Base-by-base conservation (phyloP, 2,113 vertebrate genomes). In the Cololabis saira region DNA sequence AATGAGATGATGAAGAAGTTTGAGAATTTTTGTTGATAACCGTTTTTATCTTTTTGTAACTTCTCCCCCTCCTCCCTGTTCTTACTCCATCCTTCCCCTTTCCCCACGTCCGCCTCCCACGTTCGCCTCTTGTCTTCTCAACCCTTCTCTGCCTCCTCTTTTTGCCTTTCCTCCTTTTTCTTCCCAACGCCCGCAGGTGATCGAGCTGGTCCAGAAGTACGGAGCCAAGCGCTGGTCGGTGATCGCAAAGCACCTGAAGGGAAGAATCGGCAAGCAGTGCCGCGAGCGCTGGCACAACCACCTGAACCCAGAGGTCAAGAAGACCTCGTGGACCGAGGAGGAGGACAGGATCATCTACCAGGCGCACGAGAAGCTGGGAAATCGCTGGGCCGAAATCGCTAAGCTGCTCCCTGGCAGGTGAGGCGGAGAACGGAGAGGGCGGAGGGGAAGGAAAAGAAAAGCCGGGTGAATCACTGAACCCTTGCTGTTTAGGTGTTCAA, bases 211-310 rank as follows among this genome's bases (percentile, higher is more conserved):
- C 82, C 97, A 99, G 91, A 99, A 98, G 90, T 99, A 99, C 1
- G 97, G 98, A 71, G 97, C 98, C 79, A 99, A 99, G 86, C 96
- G 97, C 82, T 99, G 98, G 98, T 99, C 98, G 58, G 95, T 99
- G 67, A 98, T 99, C 78, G 98, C 98, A 83, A 99, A 99, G 89
- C 97, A 99, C 90, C 94, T 99, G 88, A 99, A 99, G 82, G 98
- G 98, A 42, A 95, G 98, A 60, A 99, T 99, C 62, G 98, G 98
- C 80, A 99, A 99, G 84, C 98, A 99, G 91, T 99, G 98, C 92
- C 94, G 98, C 48, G 98, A 99, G 90, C 95, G 98, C 86, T 99
- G 98, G 98, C 97, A 99, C 93, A 99, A 99, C 90, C 98, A 99
- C 89, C 92, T 99, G 90, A 99, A 99, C 93, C 98, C 98, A 54